Evolutionary conservation across 2,888 invertebrate genomes (phyloP), one percentile per base, ranked within the genome.

Genomic region (Euplexia lucipara): DNA sequence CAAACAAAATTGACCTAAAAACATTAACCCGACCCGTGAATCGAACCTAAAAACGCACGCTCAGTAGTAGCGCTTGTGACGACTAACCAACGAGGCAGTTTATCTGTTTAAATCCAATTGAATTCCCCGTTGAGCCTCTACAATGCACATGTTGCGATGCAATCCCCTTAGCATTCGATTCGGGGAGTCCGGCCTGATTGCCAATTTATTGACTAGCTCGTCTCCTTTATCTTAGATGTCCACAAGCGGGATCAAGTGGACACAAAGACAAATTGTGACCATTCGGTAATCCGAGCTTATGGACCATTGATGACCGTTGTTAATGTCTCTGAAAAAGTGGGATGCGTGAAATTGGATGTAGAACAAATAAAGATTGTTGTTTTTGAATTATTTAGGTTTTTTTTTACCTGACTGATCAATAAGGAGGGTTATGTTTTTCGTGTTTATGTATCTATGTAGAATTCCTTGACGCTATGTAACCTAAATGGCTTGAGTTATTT

Each of bases 231-330:
- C 86, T 82, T 73, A 53, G 60, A 75, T 78, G 79, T 76, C 61
- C 72, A 72, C 79, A 79, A 70, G 66, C 66, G 68, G 70, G 77
- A 81, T 83, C 83, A 83, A 78, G 74, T 70, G 71, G 86, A 81
- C 84, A 82, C 71, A 78, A 82, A 87, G 86, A 88, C 84, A 88
- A 88, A 87, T 88, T 83, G 84, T 67, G 75, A 77, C 75, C 80
- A 81, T 82, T 81, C 66, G 54, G 81, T 87, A 87, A 88, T 86
- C 87, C 83, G 67, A 75, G 82, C 79, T 86, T 83, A 84, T 86
- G 83, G 81, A 52, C 73, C 73, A 81, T 79, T 83, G 83, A 86
- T 83, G 80, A 68, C 48, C 61, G 49, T 66, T 64, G 71, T 75
- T 85, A 86, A 86, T 85, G 78, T 78, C 42, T 59, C 56, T 66